Evolutionary conservation across 1,140 invertebrate species (phyloP), one percentile per base, ranked within the genome.

Genomic region (Centruroides vittatus): DNA sequence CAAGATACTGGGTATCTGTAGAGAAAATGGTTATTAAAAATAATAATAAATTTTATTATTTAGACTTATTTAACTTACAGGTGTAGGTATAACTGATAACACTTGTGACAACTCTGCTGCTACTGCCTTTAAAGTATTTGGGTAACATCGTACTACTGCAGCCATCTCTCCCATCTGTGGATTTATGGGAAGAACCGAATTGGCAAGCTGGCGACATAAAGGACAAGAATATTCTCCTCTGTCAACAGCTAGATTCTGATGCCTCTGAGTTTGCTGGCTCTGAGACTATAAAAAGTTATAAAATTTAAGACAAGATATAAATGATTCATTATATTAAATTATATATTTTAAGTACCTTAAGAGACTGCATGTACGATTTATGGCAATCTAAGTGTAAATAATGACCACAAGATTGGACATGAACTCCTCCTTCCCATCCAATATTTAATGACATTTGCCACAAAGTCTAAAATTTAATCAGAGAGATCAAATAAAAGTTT

Each of bases 401-500:
- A 75, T 98, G 93, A 10, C 93, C 93, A 77, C 93, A 97, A 1
- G 92, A 93, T 76, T 93, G 89, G n/a, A 93, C 88, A 72, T 91
- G 85, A 23, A 96, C 88, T 46, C 93, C 93, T 61, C 89, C 89
- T 73, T 93, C 88, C 85, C 89, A 94, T 4, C 90, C 89, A 66
- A 88, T 82, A 73, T 89, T 92, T 35, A 93, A 80, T 3, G 88
- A 86, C 53, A 90, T 72, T 70, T 89, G 79, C 85, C 88, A 93
- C 0, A 88, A 89, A 63, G 82, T 75, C 82, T 85, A 71, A 4
- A 72, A 73, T 67, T 6, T 41, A 41, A 41, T 6, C 8, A 41
- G 1, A 2, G 2, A 23, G 23, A 23, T 23, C 23, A 23, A 23
- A 23, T 23, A 23, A 23, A 23, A 23, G 23, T 23, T 23, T 23